Evolutionary conservation across 2,797 vertebrate genomes (phyloP), one percentile per base, ranked within the genome.

Genomic region (Hippocampus kuda): DNA sequence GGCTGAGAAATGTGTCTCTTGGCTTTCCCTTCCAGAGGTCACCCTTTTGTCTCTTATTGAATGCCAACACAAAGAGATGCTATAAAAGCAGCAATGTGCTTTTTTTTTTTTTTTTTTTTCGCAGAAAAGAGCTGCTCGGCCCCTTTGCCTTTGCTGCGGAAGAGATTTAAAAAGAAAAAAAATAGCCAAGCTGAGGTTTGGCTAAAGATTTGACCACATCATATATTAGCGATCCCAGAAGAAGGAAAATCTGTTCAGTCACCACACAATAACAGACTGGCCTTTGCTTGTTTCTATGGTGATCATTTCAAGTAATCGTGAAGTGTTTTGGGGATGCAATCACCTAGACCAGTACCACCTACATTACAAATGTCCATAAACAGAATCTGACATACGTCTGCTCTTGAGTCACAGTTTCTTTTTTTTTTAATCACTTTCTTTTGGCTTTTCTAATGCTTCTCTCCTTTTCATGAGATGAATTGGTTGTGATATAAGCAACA

Each of bases 1-100:
- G 75, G 65, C 72, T 75, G 68, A 72, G 71, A 82, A 81, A 79
- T 74, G 70, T 1, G 60, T 15, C 72, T 65, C 8, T 53, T 49
- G 66, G 67, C 67, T 77, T 70, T 76, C 71, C 46, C 68, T 71
- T 66, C 64, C 71, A 67, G 53, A 56, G 66, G 66, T 67, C 51
- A 57, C 22, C 41, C 53, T 67, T 67, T 67, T 13, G 53, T 57
- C 53, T 44, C 7, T 22, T 42, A 57, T 67, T 67, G 53, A 67
- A 67, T 56, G 53, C 53, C 51, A 42, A 56, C 66, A 67, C 66
- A 57, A 67, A 67, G 66, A 67, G 22, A 22, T 49, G 66, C 66
- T 38, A 54, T 67, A 67, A 67, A 65, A 24, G 24, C 44, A 48
- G 24, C 16, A 8, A 48, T 27, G 44, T 48, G 63, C 24, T 65